Conservation (phyloP, 2,888 invertebrate genomes). For the Tridacna gigas region DNA sequence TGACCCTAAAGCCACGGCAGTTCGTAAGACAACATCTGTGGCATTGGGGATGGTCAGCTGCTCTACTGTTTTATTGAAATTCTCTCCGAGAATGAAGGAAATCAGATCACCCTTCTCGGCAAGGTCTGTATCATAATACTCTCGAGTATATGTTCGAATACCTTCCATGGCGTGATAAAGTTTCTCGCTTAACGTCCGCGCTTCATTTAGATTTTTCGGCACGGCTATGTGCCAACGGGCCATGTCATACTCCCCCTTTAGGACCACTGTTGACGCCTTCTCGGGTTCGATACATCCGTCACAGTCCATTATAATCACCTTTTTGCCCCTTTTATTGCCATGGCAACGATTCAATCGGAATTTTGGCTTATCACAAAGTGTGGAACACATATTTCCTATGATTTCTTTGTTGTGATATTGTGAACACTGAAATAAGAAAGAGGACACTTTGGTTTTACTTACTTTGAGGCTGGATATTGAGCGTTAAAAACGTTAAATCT, state of each 20-base stretch:
- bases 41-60: constrained; percentile 1
- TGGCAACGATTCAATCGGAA: constrained; percentile 87
- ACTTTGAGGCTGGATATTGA: no score
- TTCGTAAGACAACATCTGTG: constrained; percentile 6
- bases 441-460: neutral
- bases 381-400: constrained; percentile 88
- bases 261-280: constrained; percentile 61
- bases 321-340: constrained; percentile 88
- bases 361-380: constrained; percentile 87
- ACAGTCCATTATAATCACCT: constrained; percentile 71
- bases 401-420: constrained; percentile 86
- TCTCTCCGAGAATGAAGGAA: constrained; percentile 12
- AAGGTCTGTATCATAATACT: constrained; percentile 15
- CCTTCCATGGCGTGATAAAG: neutral
- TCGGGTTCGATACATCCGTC: constrained; percentile 34
- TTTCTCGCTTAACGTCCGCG: neutral
- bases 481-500: neutral
- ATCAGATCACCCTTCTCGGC: neutral
- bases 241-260: constrained; percentile 65
- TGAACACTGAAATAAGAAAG: constrained; percentile 72
- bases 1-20: neutral
- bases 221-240: neutral
- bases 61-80: neutral
- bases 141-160: neutral
- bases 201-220: neutral